Conservation (phyloP, 2,888 invertebrate species). For the Dilophus febrilis region DNA sequence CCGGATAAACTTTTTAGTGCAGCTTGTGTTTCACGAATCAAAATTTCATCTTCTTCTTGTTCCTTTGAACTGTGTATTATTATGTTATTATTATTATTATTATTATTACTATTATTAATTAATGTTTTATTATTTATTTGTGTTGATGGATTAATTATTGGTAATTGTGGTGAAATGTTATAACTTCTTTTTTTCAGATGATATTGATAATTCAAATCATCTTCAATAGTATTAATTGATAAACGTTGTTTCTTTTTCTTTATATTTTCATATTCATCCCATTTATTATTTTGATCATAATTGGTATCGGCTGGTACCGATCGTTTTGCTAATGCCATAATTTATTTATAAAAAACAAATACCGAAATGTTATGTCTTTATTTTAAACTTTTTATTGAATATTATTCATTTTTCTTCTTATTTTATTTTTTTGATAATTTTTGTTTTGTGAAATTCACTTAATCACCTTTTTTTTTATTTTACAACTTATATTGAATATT, state of each 20-base stretch:
- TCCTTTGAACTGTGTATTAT: constrained; percentile 21
- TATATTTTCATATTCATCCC: constrained; percentile 24
- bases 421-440: too few relatives aligned
- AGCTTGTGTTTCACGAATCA: constrained; percentile 76
- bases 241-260: constrained; percentile 28
- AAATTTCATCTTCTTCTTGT: constrained; percentile 65
- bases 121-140: constrained; percentile 10
- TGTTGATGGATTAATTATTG: constrained; percentile 13
- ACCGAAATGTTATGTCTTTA: too few relatives aligned
- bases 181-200: constrained; percentile 21
- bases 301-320: constrained; percentile 25
- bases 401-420: too few relatives aligned
- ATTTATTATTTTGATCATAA: constrained; percentile 16
- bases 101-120: constrained; percentile 7
- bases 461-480: too few relatives aligned
- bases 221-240: constrained; percentile 17
- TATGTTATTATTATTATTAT: not conserved
- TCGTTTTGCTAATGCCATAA: constrained; percentile 29
- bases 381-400: too few relatives aligned
- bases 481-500: too few relatives aligned
- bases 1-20: constrained; percentile 75
- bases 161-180: not conserved
- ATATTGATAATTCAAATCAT: constrained; percentile 16
- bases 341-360: not conserved
- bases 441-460: too few relatives aligned